phyloP scores from a whole-genome alignment of 2,113 vertebrate species.

The Danionella cerebrum region DNA sequence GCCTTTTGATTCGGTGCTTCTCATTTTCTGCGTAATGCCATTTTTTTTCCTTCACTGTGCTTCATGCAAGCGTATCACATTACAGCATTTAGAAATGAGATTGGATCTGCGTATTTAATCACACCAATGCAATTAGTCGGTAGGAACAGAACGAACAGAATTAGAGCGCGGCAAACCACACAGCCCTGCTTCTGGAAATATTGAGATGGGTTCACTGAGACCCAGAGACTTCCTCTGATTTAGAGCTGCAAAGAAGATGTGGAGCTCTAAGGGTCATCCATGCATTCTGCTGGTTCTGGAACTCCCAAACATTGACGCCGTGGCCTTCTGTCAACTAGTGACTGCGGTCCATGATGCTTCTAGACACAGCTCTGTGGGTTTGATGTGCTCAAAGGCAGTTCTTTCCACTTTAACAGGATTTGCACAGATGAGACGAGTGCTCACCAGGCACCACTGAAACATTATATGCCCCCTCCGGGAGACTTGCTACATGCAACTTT shows the following conservation, averaged over 20 bases:
- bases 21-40: conserved; percentile 23
- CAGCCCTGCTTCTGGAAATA: not conserved
- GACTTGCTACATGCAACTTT: conserved; percentile 21
- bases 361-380: conserved; percentile 30
- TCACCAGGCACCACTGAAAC: conserved; percentile 32
- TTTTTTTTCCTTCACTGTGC: not conserved
- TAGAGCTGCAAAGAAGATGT: no score
- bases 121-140: conserved; percentile 27
- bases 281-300: no score
- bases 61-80: conserved; percentile 26
- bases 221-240: not conserved
- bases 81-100: conserved; percentile 28
- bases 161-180: not conserved
- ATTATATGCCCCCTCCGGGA: conserved; percentile 32
- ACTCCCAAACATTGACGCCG: not conserved
- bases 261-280: no score
- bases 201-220: not conserved
- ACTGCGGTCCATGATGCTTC: conserved; percentile 11
- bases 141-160: conserved; percentile 21
- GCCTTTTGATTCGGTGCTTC: conserved; percentile 35
- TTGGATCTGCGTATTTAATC: conserved; percentile 42
- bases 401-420: conserved; percentile 39
- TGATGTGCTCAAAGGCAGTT: conserved; percentile 37
- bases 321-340: not conserved
- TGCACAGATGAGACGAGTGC: conserved; percentile 36